Evolutionary conservation across 2,113 vertebrate genomes (phyloP), one percentile per base, ranked within the genome.

Genomic region (Sceloporus undulatus): DNA sequence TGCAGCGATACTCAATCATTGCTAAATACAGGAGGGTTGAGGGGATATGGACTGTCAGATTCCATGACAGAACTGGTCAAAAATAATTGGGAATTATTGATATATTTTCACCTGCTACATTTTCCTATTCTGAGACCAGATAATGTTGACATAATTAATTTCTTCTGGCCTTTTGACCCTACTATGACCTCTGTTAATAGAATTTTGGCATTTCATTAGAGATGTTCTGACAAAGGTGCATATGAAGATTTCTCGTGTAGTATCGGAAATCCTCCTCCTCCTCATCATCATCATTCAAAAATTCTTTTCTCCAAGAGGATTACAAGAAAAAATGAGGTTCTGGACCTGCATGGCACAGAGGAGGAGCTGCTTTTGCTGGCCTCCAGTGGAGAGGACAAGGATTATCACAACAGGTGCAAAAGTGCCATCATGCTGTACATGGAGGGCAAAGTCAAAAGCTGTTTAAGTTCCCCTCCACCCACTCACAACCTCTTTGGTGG

Each of bases 141-240:
- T 66, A 77, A 54, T 29, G n/a, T 23, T 27, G 68, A 25, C 70
- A 68, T 27, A 88, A 83, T 70, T 52, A 77, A 88, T 77, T 65
- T 38, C 70, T 18, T 38, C 27, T 77, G 42, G 59, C 29, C 54
- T 82, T 76, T 82, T 83, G 21, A 87, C 86, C 76, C 38, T 2
- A 3, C 19, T 38, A 77, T 78, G 59, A 68, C 34, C n/a, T 83
- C 73, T 76, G 1, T 82, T 65, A 76, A 65, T 27, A 34, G 71
- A 52, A 9, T 59, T 71, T 87, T 29, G 16, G 11, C 54, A 74
- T 40, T 82, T 82, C 71, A 76, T 13, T 54, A 27, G 4, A 66
- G 42, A 76, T 16, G 4, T 82, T 65, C 54, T 66, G 13, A 66
- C 40, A 76, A 87, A 66, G 34, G 6, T 48, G 34, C 11, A 52